Base-by-base conservation (phyloP, 1,140 invertebrate species). In the Notospermus geniculatus region DNA sequence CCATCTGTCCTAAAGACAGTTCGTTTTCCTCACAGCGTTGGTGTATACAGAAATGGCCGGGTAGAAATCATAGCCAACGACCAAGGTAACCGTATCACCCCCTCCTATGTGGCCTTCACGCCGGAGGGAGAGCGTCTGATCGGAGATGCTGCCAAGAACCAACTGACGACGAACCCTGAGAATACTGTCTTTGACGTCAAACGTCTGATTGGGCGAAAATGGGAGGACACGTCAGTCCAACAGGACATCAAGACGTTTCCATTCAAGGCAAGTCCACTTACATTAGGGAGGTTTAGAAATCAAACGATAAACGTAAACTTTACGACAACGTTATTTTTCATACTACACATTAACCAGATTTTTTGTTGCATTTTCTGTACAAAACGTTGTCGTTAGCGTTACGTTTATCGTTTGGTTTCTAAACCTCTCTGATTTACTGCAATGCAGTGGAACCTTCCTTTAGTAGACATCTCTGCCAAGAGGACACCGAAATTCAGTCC, bases 51-150 rank as follows among this genome's bases (percentile, higher is more conserved):
- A 80, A 97, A 97, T 84, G 95, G 95, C 53, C 86, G 94, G 62
- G 95, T 98, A 25, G 95, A 98, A 86, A 98, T 98, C 69, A 98
- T 98, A 71, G 93, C 95, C 64, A 98, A 98, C 74, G 95, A 98
- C 81, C 95, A 97, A 82, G 95, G 95, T 83, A 98, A 98, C 82
- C 88, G 95, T 75, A 98, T 97, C 77, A 98, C 95, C 4, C 95
- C 95, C 13, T 97, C 94, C 0, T 98, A 97, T 79, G 95, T 98
- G 28, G 95, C 94, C 9, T 98, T 98, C 81, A 98, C 95, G 1
- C 85, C 86, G 54, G 95, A 98, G 64, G 93, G 93, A 28, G 95
- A 97, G 79, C 88, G 95, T 81, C 84, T 97, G n/a, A 97, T 97
- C 70, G 95, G 95, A 75, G 95, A 98, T 83, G 93, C 95, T 53